Percentiles rank a stretch among this genome's conserved stretches.
Evolutionary conservation across 2,888 invertebrate genomes (phyloP).

Genomic region (Orchesella flavescens): DNA sequence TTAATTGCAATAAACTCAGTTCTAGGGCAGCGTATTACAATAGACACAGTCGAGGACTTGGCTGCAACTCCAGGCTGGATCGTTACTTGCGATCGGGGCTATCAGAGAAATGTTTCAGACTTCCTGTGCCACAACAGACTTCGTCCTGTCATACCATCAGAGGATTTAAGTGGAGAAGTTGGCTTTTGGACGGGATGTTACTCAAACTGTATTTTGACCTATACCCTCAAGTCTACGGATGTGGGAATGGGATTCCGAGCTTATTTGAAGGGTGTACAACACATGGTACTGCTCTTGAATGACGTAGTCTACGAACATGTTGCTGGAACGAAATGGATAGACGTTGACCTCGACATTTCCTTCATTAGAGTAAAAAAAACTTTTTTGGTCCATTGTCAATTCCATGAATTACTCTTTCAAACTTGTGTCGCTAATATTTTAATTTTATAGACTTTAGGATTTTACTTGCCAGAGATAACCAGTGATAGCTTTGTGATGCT

Average conservation of each 20-base stretch:
- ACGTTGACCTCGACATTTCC: not conserved
- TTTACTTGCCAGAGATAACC: not conserved
- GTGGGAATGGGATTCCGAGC: not conserved
- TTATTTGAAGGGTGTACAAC: not conserved
- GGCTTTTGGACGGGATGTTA: constrained; percentile 40
- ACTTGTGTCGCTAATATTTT: too few relatives aligned
- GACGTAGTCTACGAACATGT: not conserved
- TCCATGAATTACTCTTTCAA: too few relatives aligned
- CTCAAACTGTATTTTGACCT: not conserved
- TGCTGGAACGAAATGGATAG: constrained; percentile 2
- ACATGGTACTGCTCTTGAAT: not conserved
- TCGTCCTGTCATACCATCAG: constrained; percentile 1
- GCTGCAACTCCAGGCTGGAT: not conserved
- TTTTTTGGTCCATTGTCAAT: not conserved
- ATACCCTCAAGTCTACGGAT: constrained; percentile 8
- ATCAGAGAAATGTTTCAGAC: not conserved
- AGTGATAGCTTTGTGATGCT: not conserved
- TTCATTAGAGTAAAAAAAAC: not conserved
- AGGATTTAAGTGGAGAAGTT: constrained; percentile 20
- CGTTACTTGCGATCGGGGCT: constrained; percentile 2
- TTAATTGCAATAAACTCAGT: too few relatives aligned
- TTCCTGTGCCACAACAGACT: constrained; percentile 8
- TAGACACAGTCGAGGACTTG: constrained; percentile 3
- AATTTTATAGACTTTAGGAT: not conserved
- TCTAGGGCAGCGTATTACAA: not conserved